Evolutionary conservation across 2,888 invertebrate genomes (phyloP).

Genomic region (Dryadula phaetusa): DNA sequence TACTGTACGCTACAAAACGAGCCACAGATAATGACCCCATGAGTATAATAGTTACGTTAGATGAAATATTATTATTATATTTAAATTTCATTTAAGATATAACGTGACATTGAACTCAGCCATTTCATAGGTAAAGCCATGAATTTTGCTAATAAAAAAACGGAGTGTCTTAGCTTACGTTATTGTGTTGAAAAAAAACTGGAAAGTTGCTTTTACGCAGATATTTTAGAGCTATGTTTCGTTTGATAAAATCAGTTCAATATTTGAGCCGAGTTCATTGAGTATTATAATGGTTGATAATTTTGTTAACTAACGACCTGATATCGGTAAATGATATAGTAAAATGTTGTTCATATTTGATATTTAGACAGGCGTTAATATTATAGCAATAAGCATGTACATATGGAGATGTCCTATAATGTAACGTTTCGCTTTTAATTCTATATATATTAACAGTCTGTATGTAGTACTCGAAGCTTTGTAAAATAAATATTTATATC

Average conservation of each 20-base stretch:
- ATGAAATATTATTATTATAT: conserved; percentile 42
- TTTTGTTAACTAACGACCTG: conserved; percentile 27
- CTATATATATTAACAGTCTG: no score
- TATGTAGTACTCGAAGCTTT: no score
- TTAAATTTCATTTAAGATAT: no score
- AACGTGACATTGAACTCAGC: neutral
- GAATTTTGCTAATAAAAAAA: neutral
- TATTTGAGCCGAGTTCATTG: conserved; percentile 28
- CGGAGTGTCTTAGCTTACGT: neutral
- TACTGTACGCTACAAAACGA: conserved; percentile 54
- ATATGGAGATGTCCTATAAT: neutral
- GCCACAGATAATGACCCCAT: conserved; percentile 59
- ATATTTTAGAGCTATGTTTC: conserved; percentile 35
- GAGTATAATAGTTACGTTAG: conserved; percentile 49
- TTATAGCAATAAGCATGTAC: neutral
- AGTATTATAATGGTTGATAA: conserved; percentile 27
- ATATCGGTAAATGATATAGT: conserved; percentile 15
- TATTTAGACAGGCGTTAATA: conserved; percentile 5
- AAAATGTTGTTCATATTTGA: conserved; percentile 20
- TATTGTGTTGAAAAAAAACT: neutral
- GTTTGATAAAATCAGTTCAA: conserved; percentile 32
- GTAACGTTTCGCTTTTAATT: neutral
- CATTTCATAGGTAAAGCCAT: neutral
- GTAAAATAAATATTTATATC: no score
- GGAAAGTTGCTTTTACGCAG: neutral